Conservation (phyloP, 2,113 vertebrate genomes). For the Puffinus mauretanicus region DNA sequence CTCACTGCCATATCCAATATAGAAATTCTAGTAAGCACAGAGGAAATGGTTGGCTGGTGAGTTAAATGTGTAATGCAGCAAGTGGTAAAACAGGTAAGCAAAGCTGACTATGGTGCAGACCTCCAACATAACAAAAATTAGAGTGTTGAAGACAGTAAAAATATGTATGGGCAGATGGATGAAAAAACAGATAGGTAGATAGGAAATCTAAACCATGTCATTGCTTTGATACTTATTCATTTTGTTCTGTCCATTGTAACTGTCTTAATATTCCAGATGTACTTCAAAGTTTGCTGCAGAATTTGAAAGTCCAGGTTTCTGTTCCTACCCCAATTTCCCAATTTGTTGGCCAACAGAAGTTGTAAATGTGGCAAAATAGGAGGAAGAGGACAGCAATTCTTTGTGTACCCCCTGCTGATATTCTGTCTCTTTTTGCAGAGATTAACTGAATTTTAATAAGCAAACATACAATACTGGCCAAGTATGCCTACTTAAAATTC, state of each 20-base stretch:
- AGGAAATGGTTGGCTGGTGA: background rate
- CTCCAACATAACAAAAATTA: background rate
- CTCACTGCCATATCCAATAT: background rate
- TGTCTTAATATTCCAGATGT: background rate
- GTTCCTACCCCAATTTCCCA: background rate
- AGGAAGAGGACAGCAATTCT: background rate
- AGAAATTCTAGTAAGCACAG: background rate
- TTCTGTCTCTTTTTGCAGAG: constrained; percentile 1
- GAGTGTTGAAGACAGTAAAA: background rate
- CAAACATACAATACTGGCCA: background rate
- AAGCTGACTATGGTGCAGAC: background rate
- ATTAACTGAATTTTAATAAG: constrained; percentile 39
- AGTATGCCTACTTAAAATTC: constrained; percentile 41
- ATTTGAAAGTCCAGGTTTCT: background rate
- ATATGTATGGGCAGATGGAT: background rate
- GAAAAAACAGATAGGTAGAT: background rate
- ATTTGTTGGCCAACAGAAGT: background rate
- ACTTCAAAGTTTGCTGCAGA: background rate
- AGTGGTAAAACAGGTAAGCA: background rate
- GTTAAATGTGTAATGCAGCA: background rate
- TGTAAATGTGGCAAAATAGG: background rate
- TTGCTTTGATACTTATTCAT: background rate
- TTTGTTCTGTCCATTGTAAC: background rate
- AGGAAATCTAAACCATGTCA: background rate
- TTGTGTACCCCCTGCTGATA: background rate